phyloP scores from a whole-genome alignment of 2,113 vertebrate species.

The Heterotis niloticus region DNA sequence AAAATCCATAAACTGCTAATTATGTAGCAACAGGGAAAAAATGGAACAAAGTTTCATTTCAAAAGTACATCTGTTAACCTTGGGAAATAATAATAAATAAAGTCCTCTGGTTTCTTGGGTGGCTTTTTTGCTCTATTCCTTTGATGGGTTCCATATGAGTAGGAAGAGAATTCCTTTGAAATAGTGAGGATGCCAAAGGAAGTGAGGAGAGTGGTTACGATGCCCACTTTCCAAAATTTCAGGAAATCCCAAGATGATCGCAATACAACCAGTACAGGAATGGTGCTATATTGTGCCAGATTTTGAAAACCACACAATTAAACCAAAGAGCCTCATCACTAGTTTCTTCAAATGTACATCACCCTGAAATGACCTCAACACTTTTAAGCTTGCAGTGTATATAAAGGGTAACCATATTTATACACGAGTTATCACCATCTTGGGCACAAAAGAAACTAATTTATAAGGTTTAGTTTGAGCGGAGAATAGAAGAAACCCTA shows the following conservation, averaged over 20 bases:
- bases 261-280: no score
- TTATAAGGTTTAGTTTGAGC: not conserved
- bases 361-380: no score
- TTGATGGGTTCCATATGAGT: not conserved
- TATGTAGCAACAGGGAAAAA: no score
- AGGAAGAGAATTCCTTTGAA: not conserved
- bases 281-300: no score
- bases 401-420: conserved; percentile 7
- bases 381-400: no score
- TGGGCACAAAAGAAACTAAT: not conserved
- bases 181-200: not conserved
- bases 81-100: not conserved
- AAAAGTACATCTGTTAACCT: no score
- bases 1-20: no score
- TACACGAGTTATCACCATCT: not conserved
- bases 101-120: not conserved
- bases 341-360: no score
- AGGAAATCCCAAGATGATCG: no score
- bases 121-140: conserved; percentile 1
- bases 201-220: not conserved
- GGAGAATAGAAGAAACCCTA: not conserved
- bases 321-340: no score
- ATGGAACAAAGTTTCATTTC: no score
- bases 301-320: no score
- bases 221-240: not conserved